These are phyloP conservation scores for Vulpes ferrilata DNA, from an alignment of 2,113 vertebrate genomes.

Conservation along the genomic window DNA sequence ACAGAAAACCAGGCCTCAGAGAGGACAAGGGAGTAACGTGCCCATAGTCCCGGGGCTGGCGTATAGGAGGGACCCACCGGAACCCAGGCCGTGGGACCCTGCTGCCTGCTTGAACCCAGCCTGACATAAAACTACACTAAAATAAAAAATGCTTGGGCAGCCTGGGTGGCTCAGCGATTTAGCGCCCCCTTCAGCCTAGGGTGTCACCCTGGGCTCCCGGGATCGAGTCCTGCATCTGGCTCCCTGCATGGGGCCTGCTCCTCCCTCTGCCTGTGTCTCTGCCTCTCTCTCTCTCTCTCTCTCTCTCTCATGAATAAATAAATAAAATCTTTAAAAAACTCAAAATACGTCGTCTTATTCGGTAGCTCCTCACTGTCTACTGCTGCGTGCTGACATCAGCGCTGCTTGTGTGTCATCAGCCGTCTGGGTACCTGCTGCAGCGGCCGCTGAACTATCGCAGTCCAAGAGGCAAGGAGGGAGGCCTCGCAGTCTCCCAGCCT, in stretches of 20 bases:
- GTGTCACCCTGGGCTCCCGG: too few species aligned
- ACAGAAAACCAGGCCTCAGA: background rate
- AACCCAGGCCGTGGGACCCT: background rate
- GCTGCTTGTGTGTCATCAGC: background rate
- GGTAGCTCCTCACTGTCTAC: background rate
- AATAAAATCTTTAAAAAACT: too few species aligned
- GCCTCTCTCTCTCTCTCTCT: too few species aligned
- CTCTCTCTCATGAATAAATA: too few species aligned
- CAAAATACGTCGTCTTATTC: too few species aligned
- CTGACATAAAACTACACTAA: background rate
- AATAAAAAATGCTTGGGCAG: background rate
- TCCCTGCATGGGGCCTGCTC: too few species aligned
- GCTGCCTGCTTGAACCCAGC: background rate
- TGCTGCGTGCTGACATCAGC: background rate
- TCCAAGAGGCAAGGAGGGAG: background rate
- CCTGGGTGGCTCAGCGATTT: too few species aligned
- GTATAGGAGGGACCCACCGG: background rate
- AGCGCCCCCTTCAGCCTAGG: too few species aligned
- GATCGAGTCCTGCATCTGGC: too few species aligned
- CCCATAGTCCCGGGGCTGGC: background rate
- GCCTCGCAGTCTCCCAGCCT: background rate
- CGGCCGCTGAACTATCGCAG: background rate
- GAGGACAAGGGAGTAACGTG: background rate
- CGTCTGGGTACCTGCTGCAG: background rate
- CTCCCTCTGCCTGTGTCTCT: too few species aligned